Conservation (phyloP, 2,113 vertebrate species). For the Elgaria multicarinata region DNA sequence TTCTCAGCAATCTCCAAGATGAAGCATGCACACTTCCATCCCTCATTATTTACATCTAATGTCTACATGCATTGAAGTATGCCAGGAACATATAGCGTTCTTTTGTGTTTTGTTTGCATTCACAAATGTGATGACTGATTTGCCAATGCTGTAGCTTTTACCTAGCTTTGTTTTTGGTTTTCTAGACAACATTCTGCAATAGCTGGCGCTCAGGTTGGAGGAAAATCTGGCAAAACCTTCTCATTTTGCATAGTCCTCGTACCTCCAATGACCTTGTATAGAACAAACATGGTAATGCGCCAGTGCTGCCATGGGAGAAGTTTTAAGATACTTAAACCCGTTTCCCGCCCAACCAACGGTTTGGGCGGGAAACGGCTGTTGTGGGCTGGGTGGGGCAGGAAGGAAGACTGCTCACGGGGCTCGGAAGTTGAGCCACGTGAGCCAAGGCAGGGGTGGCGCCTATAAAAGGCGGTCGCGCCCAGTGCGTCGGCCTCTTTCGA, state of each 20-base stretch:
- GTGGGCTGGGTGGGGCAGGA: no score
- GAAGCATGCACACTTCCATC: neutral
- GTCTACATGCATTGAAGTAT: neutral
- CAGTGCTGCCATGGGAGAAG: constrained; percentile 16
- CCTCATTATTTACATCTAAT: neutral
- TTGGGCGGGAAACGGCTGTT: no score
- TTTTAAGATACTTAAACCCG: constrained; percentile 63
- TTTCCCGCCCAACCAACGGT: no score
- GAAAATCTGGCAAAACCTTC: constrained; percentile 6
- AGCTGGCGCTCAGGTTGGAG: constrained; percentile 57
- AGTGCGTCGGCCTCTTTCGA: no score
- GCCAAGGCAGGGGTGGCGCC: no score
- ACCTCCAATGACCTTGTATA: neutral
- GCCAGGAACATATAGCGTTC: constrained; percentile 12
- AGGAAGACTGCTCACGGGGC: no score
- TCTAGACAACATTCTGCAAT: constrained; percentile 47
- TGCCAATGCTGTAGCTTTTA: neutral
- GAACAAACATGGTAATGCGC: constrained; percentile 13
- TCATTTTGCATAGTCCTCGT: neutral
- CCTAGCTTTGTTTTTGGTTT: constrained; percentile 40
- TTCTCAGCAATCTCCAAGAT: neutral
- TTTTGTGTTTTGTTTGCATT: neutral
- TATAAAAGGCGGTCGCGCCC: no score
- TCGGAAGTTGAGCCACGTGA: no score
- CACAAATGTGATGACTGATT: neutral